Percentiles rank a stretch among this genome's conserved stretches.
These are phyloP conservation scores for Trematocara zebra DNA, from an alignment of 2,113 vertebrate genomes.

Conservation along the genomic window DNA sequence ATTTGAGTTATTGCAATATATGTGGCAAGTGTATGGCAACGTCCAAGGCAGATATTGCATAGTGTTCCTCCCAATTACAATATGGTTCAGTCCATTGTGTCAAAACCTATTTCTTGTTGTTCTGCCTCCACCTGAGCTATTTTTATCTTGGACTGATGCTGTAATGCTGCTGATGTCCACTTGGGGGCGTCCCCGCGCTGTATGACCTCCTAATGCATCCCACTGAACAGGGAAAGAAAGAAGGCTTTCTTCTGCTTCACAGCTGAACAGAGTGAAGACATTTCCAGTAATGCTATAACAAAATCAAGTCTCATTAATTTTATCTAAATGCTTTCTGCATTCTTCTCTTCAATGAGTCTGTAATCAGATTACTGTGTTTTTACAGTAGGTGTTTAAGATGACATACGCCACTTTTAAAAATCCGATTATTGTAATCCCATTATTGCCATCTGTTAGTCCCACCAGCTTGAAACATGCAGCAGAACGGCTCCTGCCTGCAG, in stretches of 20 bases:
- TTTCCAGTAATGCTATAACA: background rate
- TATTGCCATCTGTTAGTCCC: background rate
- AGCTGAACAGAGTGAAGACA: background rate
- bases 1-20: background rate
- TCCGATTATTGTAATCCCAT: background rate
- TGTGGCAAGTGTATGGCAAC: rapidly evolving
- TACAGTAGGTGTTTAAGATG: background rate
- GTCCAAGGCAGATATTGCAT: rapidly evolving
- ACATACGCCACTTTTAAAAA: background rate
- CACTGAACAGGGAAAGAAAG: background rate
- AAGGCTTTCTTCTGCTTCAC: rapidly evolving
- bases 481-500: background rate
- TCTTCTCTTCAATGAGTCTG: background rate
- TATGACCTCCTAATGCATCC: background rate
- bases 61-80: background rate
- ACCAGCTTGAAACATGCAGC: background rate
- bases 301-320: background rate
- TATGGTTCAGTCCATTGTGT: background rate
- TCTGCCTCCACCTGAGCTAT: background rate
- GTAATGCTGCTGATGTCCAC: background rate
- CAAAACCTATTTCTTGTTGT: background rate
- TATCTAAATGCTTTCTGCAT: background rate
- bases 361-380: background rate
- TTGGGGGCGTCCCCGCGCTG: background rate
- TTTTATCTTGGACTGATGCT: rapidly evolving